Evolutionary conservation across 1,140 invertebrate genomes (phyloP), one percentile per base, ranked within the genome.

Genomic region (Drosophila grimshawi): DNA sequence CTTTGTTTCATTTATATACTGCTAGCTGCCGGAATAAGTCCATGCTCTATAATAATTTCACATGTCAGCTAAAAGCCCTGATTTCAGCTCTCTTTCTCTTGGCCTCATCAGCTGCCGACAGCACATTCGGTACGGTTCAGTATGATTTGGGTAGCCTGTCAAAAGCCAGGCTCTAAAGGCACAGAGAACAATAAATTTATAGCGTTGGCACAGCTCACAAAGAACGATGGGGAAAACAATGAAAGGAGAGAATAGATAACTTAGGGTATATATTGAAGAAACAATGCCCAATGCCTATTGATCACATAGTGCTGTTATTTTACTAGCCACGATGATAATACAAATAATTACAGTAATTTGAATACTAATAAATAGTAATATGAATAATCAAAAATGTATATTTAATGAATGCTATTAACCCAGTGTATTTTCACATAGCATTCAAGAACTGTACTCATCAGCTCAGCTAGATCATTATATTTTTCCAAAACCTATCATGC

Each of bases 161-260:
- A 81, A 81, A 81, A 76, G 60, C 63, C 52, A 78, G 30, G 70
- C 82, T 81, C 78, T 71, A 65, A 86, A 86, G 81, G 81, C 81
- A 86, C 60, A 19, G 82, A 86, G 68, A 75, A 61, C 71, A 86
- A 86, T 86, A 86, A 86, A 86, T 86, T 86, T 86, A 70, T 76
- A 64, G 67, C 76, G 69, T 65, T 55, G 43, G 19, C 61, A 73
- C 19, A 59, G 4, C 43, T 19, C 27, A 59, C 37, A 62, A 59
- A 80, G 71, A 59, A 55, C 56, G 72, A 52, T 59, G 35, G 56
- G 6, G 5, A 49, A 49, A 33, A 69, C 62, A 70, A 78, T 52
- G 57, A 71, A 56, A 61, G 55, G 65, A 33, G 70, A 35, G 49
- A 29, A 74, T 45, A 45, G 5, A 39, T 35, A 60, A 7, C n/a